Evolutionary conservation across 2,797 vertebrate genomes (phyloP).

Genomic region (Melanotaenia pygmaea): DNA sequence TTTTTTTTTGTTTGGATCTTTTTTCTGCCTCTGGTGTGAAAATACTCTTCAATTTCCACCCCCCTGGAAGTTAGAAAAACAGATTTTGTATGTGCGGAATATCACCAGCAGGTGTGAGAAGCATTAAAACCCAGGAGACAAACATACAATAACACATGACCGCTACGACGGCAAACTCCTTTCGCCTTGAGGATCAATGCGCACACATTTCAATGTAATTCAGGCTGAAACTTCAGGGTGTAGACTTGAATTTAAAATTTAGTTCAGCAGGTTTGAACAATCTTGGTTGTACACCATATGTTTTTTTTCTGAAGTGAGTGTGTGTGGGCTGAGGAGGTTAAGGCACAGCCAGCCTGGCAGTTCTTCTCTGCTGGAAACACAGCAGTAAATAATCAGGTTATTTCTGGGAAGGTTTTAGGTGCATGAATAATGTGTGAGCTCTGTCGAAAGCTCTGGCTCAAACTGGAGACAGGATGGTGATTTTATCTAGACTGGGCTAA

Average conservation of each 20-base stretch:
- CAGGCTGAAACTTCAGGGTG: slow-evolving; percentile 44
- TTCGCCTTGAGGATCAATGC: slow-evolving; percentile 8
- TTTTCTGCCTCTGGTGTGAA: slow-evolving; percentile 27
- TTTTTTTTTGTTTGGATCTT: slow-evolving; percentile 6
- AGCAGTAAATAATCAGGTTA: slow-evolving; percentile 45
- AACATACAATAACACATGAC: neutral
- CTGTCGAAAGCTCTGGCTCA: slow-evolving; percentile 18
- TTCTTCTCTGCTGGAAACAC: slow-evolving; percentile 25
- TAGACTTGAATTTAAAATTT: slow-evolving; percentile 50
- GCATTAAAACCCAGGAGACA: slow-evolving; percentile 24
- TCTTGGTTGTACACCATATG: slow-evolving; percentile 8
- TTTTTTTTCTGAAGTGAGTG: slow-evolving; percentile 22
- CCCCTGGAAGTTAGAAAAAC: slow-evolving; percentile 37
- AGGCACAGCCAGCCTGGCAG: slow-evolving; percentile 25
- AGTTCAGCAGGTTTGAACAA: slow-evolving; percentile 47
- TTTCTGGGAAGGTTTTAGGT: slow-evolving; percentile 39
- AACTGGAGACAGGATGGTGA: slow-evolving; percentile 26
- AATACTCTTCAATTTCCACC: slow-evolving; percentile 22
- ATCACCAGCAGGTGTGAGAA: slow-evolving; percentile 27
- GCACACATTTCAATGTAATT: slow-evolving; percentile 42
- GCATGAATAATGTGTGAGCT: slow-evolving; percentile 49
- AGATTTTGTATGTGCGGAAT: slow-evolving; percentile 8
- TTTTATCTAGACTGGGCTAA: slow-evolving; percentile 47
- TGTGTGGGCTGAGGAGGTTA: slow-evolving; percentile 36
- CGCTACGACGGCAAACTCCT: slow-evolving; percentile 6